Evolutionary conservation across 2,888 invertebrate species (phyloP).

Genomic region (Dexiosoma caninum): DNA sequence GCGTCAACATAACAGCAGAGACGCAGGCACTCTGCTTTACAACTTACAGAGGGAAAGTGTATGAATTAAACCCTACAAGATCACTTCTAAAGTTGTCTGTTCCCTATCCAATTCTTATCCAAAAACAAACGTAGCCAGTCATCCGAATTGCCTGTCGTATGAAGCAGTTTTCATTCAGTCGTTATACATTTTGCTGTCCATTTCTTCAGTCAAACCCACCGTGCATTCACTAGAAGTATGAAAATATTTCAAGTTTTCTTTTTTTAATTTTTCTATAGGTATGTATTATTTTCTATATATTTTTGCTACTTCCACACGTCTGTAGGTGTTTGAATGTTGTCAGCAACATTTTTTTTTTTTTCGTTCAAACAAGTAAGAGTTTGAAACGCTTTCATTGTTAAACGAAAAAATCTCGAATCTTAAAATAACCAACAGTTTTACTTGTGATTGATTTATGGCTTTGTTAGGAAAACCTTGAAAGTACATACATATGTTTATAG

Average conservation of each 20-base stretch:
- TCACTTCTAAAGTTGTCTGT: no score
- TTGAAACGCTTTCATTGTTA: conserved; percentile 40
- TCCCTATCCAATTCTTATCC: no score
- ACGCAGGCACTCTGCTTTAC: no score
- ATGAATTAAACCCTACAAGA: no score
- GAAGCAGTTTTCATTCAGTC: no score
- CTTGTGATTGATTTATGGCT: conserved; percentile 56
- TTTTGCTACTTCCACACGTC: conserved; percentile 54
- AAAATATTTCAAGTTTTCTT: conserved; percentile 51
- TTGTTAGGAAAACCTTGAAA: conserved; percentile 50
- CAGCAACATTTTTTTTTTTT: conserved; percentile 53
- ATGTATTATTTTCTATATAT: conserved; percentile 23
- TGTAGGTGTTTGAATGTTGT: conserved; percentile 56
- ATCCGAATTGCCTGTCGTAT: no score
- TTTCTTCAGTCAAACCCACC: neutral
- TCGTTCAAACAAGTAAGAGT: conserved; percentile 36
- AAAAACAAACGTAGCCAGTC: no score
- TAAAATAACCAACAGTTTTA: conserved; percentile 52
- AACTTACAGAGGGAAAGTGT: no score
- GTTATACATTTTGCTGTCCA: no score
- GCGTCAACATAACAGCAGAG: no score
- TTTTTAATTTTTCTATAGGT: conserved; percentile 38
- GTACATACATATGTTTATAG: neutral
- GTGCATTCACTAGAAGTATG: conserved; percentile 24
- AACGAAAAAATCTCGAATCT: conserved; percentile 25